Conservation (phyloP, 2,113 vertebrate species). For the Craseonycteris thonglongyai region DNA sequence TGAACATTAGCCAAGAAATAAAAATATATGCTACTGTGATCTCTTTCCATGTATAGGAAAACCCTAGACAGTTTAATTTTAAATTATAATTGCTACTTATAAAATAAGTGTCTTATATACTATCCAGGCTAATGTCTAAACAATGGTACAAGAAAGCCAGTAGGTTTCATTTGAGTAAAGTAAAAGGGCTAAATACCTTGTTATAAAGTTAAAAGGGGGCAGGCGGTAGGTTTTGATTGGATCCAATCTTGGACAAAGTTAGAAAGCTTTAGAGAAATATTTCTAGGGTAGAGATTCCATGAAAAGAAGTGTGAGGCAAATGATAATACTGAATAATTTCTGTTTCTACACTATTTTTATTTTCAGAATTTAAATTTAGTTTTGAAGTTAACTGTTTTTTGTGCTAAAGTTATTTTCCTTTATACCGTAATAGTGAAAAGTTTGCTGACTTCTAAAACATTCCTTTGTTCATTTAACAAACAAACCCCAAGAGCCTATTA, state of each 20-base stretch:
- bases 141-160: background rate
- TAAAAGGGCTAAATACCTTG: background rate
- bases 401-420: slow-evolving; percentile 5
- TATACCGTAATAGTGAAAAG: background rate
- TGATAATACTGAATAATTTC: background rate
- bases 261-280: background rate
- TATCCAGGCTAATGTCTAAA: background rate
- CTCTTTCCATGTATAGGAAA: background rate
- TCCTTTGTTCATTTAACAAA: background rate
- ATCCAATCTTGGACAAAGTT: background rate
- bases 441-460: background rate
- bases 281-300: background rate
- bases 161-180: background rate
- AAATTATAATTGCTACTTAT: background rate
- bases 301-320: background rate
- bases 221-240: background rate
- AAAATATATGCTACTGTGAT: background rate
- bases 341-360: background rate
- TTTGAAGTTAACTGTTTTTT: background rate
- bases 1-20: background rate
- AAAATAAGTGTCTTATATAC: background rate
- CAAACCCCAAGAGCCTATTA: background rate
- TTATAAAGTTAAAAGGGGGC: background rate
- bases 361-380: background rate
- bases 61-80: background rate